Evolutionary conservation across 2,797 vertebrate species (phyloP).

Genomic region (Gambelia wislizenii): DNA sequence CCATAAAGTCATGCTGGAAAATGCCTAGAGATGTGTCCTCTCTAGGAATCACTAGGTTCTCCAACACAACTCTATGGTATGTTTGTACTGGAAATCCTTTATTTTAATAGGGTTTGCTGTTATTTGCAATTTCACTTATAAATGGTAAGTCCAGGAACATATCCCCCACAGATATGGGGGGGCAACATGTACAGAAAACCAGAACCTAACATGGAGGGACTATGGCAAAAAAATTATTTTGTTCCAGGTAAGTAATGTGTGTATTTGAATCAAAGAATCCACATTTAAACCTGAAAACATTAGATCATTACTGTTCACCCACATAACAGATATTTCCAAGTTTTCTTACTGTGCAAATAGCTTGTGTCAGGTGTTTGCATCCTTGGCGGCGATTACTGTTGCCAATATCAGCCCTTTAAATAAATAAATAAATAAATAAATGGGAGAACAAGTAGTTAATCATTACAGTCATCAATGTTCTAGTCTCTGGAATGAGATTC

Average conservation of each 20-base stretch:
- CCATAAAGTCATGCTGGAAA: too few relatives aligned
- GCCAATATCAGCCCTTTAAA: slow-evolving; percentile 85
- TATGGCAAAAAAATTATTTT: not conserved
- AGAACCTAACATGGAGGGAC: not conserved
- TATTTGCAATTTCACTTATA: too few relatives aligned
- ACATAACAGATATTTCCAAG: slow-evolving; percentile 1
- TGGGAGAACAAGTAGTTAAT: slow-evolving; percentile 39
- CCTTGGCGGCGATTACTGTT: slow-evolving; percentile 86
- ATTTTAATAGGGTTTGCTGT: too few relatives aligned
- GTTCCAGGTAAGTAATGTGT: not conserved
- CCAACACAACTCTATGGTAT: too few relatives aligned
- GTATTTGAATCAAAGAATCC: not conserved
- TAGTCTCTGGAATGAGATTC: slow-evolving; percentile 9
- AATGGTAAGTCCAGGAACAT: too few relatives aligned
- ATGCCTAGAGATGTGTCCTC: too few relatives aligned
- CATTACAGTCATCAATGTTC: not conserved
- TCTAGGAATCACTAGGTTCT: too few relatives aligned
- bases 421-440: slow-evolving; percentile 45
- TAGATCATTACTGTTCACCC: not conserved
- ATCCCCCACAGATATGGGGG: too few relatives aligned
- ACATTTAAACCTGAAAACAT: not conserved
- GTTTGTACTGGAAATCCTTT: too few relatives aligned
- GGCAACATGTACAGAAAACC: too few relatives aligned
- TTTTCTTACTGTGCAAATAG: slow-evolving; percentile 87
- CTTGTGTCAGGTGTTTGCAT: slow-evolving; percentile 87